Evolutionary conservation across 2,113 vertebrate genomes (phyloP).

Genomic region (Psammodynastes pulverulentus): DNA sequence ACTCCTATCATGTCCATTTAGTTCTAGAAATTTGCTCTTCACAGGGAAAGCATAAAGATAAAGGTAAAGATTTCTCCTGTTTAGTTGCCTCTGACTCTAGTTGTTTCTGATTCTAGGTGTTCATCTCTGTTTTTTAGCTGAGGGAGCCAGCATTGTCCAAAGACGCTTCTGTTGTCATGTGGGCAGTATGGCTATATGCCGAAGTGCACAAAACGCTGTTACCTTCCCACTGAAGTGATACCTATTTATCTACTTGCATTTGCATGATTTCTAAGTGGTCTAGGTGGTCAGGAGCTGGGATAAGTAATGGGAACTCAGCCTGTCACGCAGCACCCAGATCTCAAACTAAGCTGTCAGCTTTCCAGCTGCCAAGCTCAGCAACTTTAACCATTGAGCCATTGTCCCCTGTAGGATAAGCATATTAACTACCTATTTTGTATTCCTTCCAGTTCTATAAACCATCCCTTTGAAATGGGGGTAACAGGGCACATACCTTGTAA

Average conservation of each 20-base stretch:
- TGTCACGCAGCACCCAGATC: not conserved
- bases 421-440: not conserved
- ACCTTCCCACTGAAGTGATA: not conserved
- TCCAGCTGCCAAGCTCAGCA: not conserved
- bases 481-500: not conserved
- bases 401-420: not conserved
- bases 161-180: not conserved
- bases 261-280: not conserved
- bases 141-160: not conserved
- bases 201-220: not conserved
- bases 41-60: not conserved
- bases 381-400: not conserved
- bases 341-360: not conserved
- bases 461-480: not conserved
- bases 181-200: not conserved
- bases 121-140: not conserved
- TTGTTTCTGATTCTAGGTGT: not conserved
- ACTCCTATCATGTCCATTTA: not conserved
- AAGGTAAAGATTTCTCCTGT: not conserved
- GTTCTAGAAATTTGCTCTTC: not conserved
- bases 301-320: too few relatives aligned
- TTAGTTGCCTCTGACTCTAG: not conserved
- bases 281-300: not conserved
- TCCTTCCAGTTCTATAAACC: not conserved
- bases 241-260: not conserved